A percentile compares a stretch with the other conserved stretches of the same genome.
Evolutionary conservation across 2,888 invertebrate genomes (phyloP).

Genomic region (Acrobasis suavella): DNA sequence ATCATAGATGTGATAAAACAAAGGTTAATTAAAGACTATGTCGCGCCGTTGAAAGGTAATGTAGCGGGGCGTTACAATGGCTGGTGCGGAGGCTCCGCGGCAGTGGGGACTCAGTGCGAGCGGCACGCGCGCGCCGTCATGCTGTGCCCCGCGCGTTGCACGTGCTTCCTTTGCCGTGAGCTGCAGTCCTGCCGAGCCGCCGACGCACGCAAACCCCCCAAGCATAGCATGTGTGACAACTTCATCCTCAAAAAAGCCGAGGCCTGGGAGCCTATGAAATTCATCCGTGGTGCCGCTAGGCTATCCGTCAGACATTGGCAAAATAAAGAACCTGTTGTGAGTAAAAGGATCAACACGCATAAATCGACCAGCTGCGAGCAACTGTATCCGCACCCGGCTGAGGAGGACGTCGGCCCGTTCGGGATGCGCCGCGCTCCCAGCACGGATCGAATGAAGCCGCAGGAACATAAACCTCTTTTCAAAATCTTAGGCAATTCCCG

Average conservation of each 20-base stretch:
- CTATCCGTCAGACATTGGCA: conserved; percentile 81
- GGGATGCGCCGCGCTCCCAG: conserved; percentile 76
- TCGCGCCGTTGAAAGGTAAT: conserved; percentile 31
- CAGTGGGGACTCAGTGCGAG: conserved; percentile 62
- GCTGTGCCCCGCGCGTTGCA: conserved; percentile 88
- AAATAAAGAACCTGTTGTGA: conserved; percentile 71
- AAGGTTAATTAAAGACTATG: conserved; percentile 12
- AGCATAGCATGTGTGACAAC: conserved; percentile 70
- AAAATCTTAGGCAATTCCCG: conserved; percentile 72
- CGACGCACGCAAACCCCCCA: conserved; percentile 69
- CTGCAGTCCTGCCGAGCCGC: conserved; percentile 84
- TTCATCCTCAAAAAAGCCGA: conserved; percentile 82
- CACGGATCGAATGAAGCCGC: conserved; percentile 71
- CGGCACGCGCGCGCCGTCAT: conserved; percentile 77
- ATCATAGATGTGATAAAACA: conserved; percentile 25
- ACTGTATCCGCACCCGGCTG: conserved; percentile 66
- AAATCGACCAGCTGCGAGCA: conserved; percentile 79
- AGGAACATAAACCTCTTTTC: conserved; percentile 71
- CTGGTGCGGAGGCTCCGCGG: conserved; percentile 50
- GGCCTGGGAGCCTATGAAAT: conserved; percentile 77
- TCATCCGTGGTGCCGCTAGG: conserved; percentile 73
- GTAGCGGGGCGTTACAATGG: conserved; percentile 63
- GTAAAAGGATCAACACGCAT: conserved; percentile 65
- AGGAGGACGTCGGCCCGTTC: conserved; percentile 63
- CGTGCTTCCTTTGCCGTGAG: conserved; percentile 89